These are phyloP conservation scores for Odobenus rosmarus DNA, from an alignment of 2,113 vertebrate genomes.

Conservation along the genomic window DNA sequence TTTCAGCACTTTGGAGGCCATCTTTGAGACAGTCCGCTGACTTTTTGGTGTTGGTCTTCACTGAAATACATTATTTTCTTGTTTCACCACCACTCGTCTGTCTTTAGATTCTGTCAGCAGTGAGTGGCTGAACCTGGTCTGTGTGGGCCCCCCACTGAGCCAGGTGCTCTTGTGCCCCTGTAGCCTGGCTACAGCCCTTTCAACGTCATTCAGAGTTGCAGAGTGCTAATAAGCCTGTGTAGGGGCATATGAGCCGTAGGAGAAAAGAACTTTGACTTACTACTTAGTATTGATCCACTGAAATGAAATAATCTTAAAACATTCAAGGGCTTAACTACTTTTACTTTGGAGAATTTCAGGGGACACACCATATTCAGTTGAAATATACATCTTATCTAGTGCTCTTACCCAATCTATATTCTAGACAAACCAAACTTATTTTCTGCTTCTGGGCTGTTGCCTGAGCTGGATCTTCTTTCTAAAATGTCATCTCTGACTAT, in stretches of 20 bases:
- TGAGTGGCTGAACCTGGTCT: background rate
- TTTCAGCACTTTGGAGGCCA: background rate
- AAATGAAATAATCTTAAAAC: constrained; percentile 10
- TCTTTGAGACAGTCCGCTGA: background rate
- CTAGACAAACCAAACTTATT: background rate
- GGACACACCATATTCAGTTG: background rate
- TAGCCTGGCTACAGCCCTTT: background rate
- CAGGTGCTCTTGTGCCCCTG: background rate
- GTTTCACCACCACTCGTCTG: background rate
- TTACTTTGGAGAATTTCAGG: background rate
- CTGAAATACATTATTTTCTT: background rate
- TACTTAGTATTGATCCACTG: background rate
- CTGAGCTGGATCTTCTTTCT: background rate
- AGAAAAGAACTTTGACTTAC: background rate
- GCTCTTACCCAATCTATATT: background rate
- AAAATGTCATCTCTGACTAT: background rate
- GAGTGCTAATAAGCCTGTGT: background rate
- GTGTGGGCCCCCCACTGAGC: background rate
- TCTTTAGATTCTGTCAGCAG: background rate
- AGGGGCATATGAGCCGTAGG: background rate
- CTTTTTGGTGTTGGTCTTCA: background rate
- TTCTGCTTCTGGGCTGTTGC: background rate
- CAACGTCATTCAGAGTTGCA: background rate
- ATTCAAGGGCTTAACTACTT: background rate
- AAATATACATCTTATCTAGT: background rate